Percentiles rank a stretch among this genome's conserved stretches.
Conservation (phyloP, 1,140 invertebrate genomes). For the Pentalonia nigronervosa region DNA sequence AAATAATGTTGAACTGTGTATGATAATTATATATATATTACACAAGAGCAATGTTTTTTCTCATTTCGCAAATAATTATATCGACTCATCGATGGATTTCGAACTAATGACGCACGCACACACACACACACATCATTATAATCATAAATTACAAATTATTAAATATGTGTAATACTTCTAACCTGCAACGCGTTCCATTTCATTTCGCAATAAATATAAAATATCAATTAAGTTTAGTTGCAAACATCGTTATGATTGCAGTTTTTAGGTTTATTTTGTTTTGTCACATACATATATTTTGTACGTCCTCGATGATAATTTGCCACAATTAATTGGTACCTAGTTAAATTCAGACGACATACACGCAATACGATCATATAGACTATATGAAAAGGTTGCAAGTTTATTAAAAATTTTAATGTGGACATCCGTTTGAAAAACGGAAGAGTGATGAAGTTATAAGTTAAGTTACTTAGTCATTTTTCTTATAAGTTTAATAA, state of each 20-base stretch:
- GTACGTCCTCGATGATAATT: not conserved
- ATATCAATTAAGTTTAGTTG: not conserved
- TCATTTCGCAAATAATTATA: not conserved
- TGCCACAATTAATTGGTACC: no score
- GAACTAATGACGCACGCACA: not conserved
- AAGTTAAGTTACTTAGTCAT: no score
- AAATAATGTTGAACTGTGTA: not conserved
- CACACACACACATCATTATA: no score
- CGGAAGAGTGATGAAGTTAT: no score
- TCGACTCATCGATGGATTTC: conserved; percentile 23
- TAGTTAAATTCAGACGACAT: not conserved
- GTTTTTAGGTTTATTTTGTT: not conserved
- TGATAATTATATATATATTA: not conserved
- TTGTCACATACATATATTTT: not conserved
- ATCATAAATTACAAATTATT: not conserved
- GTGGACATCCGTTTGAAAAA: not conserved
- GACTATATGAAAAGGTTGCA: not conserved
- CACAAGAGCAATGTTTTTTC: not conserved
- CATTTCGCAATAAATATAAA: not conserved
- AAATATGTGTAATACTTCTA: not conserved
- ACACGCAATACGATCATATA: not conserved
- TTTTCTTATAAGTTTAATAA: no score
- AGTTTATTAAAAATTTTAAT: not conserved
- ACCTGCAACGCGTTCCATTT: not conserved
- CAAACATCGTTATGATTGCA: not conserved